These are phyloP conservation scores for Onychomys leucogaster DNA, from an alignment of 2,797 vertebrate genomes.

Conservation along the genomic window DNA sequence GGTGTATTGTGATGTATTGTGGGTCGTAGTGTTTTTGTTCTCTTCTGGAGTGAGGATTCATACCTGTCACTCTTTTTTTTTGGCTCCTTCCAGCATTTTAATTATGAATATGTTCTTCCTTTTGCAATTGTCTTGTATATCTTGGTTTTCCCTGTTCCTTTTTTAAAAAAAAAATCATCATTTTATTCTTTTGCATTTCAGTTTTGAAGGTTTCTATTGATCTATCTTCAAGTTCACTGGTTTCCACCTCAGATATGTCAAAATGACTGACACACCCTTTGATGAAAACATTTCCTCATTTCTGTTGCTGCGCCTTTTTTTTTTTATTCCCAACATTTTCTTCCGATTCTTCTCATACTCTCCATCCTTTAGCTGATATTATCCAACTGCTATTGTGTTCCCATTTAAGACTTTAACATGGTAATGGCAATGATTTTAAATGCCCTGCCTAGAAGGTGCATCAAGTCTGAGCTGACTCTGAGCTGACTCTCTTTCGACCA, in stretches of 20 bases:
- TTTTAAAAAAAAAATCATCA: neutral
- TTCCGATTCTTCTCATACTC: neutral
- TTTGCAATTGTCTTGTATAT: neutral
- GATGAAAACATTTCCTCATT: neutral
- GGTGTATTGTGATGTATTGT: neutral
- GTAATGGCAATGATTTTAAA: neutral
- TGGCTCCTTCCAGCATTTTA: neutral
- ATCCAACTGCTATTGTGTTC: neutral
- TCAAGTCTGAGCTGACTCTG: neutral
- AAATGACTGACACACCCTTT: neutral
- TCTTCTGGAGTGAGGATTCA: neutral
- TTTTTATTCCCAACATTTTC: neutral
- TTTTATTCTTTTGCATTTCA: neutral
- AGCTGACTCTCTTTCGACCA: neutral
- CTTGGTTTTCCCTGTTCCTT: neutral
- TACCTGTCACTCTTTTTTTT: neutral
- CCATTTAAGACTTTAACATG: neutral
- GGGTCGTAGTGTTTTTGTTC: neutral
- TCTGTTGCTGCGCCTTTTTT: neutral
- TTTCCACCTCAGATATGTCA: neutral
- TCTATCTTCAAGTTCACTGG: neutral
- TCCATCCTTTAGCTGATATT: neutral
- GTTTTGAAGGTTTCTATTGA: neutral
- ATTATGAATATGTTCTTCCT: neutral
- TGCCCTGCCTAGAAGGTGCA: neutral